Percentiles rank a stretch among this genome's conserved stretches.
Conservation (phyloP, 2,113 vertebrate species). For the Telmatochromis bifrenatus region DNA sequence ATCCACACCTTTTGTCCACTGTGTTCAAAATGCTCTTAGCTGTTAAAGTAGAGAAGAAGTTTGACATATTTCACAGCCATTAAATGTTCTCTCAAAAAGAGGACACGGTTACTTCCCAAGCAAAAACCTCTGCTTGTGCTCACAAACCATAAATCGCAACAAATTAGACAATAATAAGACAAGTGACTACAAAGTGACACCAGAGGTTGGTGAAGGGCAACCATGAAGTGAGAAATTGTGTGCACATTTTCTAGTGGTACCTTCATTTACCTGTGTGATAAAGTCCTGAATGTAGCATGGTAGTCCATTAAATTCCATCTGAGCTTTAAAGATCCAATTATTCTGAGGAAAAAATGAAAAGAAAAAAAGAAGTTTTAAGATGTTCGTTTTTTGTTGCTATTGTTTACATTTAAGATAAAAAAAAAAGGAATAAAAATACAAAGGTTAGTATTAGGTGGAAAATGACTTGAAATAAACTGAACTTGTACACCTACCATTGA, state of each 20-base stretch:
- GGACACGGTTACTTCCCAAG: fast-evolving
- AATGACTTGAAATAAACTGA: background rate
- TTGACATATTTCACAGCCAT: background rate
- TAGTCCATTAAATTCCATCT: background rate
- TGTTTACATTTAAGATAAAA: background rate
- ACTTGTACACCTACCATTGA: background rate
- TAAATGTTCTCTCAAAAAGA: background rate
- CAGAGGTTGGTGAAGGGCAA: background rate
- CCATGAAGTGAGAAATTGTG: fast-evolving
- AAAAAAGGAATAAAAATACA: background rate
- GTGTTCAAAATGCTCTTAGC: background rate
- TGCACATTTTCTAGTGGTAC: background rate
- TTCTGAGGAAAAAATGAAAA: background rate
- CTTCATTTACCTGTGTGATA: background rate
- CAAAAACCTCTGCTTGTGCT: background rate
- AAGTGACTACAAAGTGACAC: background rate
- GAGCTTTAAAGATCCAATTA: background rate
- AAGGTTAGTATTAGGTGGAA: background rate
- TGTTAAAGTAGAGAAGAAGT: background rate
- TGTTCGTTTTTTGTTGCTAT: background rate
- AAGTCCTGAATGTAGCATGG: background rate
- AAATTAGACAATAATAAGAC: background rate
- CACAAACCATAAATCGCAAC: background rate
- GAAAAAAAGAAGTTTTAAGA: background rate
- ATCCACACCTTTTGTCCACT: background rate